Evolutionary conservation across 2,888 invertebrate species (phyloP), one percentile per base, ranked within the genome.

Genomic region (Sphecodes monilicornis): DNA sequence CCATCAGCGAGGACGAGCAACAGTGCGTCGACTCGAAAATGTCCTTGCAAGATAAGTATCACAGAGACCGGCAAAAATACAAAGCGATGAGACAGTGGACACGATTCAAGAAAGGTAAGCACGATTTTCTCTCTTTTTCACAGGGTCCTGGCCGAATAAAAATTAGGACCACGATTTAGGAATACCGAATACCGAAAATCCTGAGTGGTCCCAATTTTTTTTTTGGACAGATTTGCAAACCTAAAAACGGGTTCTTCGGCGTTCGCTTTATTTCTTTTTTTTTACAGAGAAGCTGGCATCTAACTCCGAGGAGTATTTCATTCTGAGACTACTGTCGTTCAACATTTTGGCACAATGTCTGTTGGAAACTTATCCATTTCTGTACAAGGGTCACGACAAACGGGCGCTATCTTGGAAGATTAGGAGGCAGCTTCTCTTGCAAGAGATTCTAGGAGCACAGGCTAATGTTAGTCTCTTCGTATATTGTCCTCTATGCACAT

Each of bases 301-400:
- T 36, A 91, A 91, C 94, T 71, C 92, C 93, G 95, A 94, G 36
- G 92, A 94, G 22, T 92, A 94, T 46, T 95, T 96, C 82, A 94
- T 94, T 79, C 97, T 98, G 91, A 97, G 96, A 84, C 94, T 98
- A 43, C 95, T 98, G 94, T 97, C 97, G 0, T 99, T 98, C 94
- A 99, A 99, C 94, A 97, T 99, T 43, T 95, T 99, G 80, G 97
- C 98, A 0, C 99, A 99, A 95, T 96, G 97, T 90, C 95, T 99
- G 66, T 93, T 99, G 77, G 96, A 97, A 87, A 95, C 96, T 86
- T 98, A 99, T 93, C 95, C 96, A 0, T 96, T 97, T 92, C 95
- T 99, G 22, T 99, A 99, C 93, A 95, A 93, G 32, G 91, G 95
- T 0, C 97, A 97, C 91, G 93, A 96, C 50, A 94, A 95, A 10